Conservation (phyloP, 2,113 vertebrate species). For the Cottus gobio region DNA sequence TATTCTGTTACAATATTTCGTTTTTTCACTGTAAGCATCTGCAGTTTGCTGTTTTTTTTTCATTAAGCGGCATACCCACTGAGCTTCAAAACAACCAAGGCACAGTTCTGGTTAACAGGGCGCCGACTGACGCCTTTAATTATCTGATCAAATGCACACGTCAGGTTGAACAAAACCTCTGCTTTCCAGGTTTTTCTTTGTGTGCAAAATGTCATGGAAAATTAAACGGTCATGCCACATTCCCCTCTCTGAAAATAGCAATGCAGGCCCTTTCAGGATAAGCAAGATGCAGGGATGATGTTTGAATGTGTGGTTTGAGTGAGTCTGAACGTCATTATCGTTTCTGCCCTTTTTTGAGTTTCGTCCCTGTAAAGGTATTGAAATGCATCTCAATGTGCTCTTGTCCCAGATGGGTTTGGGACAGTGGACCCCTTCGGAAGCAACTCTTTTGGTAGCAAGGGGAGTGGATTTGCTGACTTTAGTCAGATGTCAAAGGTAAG, state of each 20-base stretch:
- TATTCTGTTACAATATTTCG: conserved; percentile 76
- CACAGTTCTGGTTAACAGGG: conserved; percentile 72
- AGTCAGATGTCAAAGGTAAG: conserved; percentile 97
- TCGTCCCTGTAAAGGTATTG: conserved; percentile 53
- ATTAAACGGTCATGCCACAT: conserved; percentile 70
- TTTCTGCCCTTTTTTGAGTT: conserved; percentile 66
- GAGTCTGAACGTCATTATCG: conserved; percentile 53
- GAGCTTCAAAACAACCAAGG: conserved; percentile 69
- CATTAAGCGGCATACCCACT: conserved; percentile 64
- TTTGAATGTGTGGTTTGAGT: conserved; percentile 59
- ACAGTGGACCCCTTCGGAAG: conserved; percentile 89
- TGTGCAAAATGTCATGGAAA: conserved; percentile 80
- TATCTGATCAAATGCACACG: conserved; percentile 77
- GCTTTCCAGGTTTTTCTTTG: conserved; percentile 70
- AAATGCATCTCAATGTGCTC: conserved; percentile 49
- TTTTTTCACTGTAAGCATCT: conserved; percentile 68
- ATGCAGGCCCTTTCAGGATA: conserved; percentile 54
- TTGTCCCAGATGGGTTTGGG: conserved; percentile 89
- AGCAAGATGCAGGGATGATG: conserved; percentile 58
- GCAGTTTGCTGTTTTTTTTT: conserved; percentile 52
- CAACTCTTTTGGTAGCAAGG: conserved; percentile 84
- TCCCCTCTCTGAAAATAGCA: conserved; percentile 74
- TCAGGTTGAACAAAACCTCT: conserved; percentile 74
- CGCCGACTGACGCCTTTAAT: conserved; percentile 72
- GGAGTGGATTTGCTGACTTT: conserved; percentile 94